Percentiles rank a stretch among this genome's conserved stretches.
Evolutionary conservation across 2,888 invertebrate species (phyloP).

Genomic region (Mystacides longicornis): DNA sequence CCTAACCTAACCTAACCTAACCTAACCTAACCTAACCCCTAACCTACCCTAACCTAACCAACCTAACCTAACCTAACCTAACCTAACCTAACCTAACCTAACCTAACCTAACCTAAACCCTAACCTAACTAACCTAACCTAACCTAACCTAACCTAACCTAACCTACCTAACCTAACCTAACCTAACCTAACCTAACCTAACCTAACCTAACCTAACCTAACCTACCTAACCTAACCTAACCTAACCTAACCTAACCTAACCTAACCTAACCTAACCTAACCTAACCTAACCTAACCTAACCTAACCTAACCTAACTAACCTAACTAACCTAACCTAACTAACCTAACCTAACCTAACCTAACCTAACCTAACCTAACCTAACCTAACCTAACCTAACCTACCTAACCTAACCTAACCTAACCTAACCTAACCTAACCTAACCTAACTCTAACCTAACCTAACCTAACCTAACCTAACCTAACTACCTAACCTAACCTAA

Average conservation of each 20-base stretch:
- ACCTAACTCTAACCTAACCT: conserved; percentile 8
- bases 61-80: not conserved
- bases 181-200: conserved; percentile 1
- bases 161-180: conserved; percentile 4
- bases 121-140: not conserved
- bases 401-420: not conserved
- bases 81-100: not conserved
- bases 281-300: not conserved
- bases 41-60: not conserved
- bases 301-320: not conserved
- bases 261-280: not conserved
- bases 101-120: not conserved
- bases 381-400: conserved; percentile 9
- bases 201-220: not conserved
- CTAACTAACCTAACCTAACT: conserved; percentile 4
- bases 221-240: not conserved
- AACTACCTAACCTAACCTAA: conserved; percentile 14
- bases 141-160: not conserved
- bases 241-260: too few relatives aligned
- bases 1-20: not conserved
- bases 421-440: not conserved
- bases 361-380: conserved; percentile 19
- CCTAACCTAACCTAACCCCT: not conserved
- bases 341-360: conserved; percentile 9
- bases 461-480: conserved; percentile 13